phyloP scores from a whole-genome alignment of 2,888 invertebrate species.

The Caenorhabditis becei region DNA sequence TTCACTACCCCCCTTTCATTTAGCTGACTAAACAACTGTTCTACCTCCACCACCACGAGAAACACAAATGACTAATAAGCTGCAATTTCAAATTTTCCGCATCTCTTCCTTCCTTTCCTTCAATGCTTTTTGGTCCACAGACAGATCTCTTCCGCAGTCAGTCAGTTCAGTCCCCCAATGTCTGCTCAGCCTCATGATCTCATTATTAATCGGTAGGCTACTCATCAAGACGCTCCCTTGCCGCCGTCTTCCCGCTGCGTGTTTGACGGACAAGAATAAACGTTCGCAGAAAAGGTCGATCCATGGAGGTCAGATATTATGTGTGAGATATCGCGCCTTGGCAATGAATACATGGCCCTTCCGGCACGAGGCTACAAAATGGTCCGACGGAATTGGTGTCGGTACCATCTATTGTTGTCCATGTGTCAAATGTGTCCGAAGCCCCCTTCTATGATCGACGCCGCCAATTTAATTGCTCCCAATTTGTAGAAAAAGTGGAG shows the following conservation, averaged over 20 bases:
- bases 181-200: conserved; percentile 57
- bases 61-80: too few relatives aligned
- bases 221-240: conserved; percentile 45
- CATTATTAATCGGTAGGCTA: conserved; percentile 46
- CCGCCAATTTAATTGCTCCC: conserved; percentile 45
- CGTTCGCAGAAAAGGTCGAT: conserved; percentile 55
- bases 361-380: neutral
- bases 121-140: neutral
- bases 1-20: too few relatives aligned
- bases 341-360: conserved; percentile 25
- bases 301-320: conserved; percentile 57
- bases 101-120: conserved; percentile 16
- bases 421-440: neutral
- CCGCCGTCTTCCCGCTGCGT: neutral
- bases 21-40: too few relatives aligned
- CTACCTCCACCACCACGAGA: too few relatives aligned
- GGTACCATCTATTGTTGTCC: conserved; percentile 5
- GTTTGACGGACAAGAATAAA: conserved; percentile 33
- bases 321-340: conserved; percentile 64
- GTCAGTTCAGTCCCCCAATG: conserved; percentile 4
- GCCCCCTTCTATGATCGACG: neutral
- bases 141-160: conserved; percentile 4
- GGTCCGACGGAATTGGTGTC: too few relatives aligned
- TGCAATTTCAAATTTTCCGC: conserved; percentile 24
- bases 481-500: conserved; percentile 28